phyloP scores from a whole-genome alignment of 1,140 invertebrate genomes.

The Maniola jurtina region DNA sequence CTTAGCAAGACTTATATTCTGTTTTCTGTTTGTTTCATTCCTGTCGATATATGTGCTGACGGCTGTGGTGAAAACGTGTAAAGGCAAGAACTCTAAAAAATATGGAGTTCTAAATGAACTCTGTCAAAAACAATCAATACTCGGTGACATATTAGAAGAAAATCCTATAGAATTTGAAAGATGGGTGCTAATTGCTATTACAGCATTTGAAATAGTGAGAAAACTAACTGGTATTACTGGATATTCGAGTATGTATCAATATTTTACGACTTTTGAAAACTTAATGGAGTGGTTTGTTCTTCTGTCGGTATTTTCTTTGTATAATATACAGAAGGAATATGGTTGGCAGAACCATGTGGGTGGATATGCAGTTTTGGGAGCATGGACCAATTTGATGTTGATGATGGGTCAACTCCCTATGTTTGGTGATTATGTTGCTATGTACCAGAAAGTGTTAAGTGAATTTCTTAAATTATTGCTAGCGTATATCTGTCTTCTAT shows the following conservation, averaged over 20 bases:
- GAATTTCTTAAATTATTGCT: constrained; percentile 82
- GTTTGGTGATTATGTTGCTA: constrained; percentile 84
- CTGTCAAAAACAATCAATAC: constrained; percentile 74
- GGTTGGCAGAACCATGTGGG: constrained; percentile 83
- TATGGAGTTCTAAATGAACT: constrained; percentile 71
- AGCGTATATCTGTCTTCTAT: constrained; percentile 81
- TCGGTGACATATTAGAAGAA: constrained; percentile 75
- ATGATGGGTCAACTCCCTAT: constrained; percentile 83
- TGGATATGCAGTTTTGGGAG: constrained; percentile 81
- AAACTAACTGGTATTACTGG: constrained; percentile 81
- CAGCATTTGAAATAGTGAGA: constrained; percentile 79
- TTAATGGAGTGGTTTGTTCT: constrained; percentile 81
- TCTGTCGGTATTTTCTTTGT: constrained; percentile 79
- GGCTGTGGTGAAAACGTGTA: constrained; percentile 73
- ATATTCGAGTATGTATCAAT: constrained; percentile 79
- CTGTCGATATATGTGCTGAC: constrained; percentile 81
- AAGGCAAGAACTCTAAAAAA: constrained; percentile 62
- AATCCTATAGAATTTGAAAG: constrained; percentile 79
- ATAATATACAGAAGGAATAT: constrained; percentile 72
- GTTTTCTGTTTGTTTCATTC: constrained; percentile 80
- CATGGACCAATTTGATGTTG: constrained; percentile 83
- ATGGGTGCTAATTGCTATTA: constrained; percentile 77
- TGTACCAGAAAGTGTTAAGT: constrained; percentile 83
- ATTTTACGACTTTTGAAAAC: constrained; percentile 82
- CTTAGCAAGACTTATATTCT: constrained; percentile 80